Evolutionary conservation across 2,797 vertebrate genomes (phyloP).

Genomic region (Fistularia tabacaria): DNA sequence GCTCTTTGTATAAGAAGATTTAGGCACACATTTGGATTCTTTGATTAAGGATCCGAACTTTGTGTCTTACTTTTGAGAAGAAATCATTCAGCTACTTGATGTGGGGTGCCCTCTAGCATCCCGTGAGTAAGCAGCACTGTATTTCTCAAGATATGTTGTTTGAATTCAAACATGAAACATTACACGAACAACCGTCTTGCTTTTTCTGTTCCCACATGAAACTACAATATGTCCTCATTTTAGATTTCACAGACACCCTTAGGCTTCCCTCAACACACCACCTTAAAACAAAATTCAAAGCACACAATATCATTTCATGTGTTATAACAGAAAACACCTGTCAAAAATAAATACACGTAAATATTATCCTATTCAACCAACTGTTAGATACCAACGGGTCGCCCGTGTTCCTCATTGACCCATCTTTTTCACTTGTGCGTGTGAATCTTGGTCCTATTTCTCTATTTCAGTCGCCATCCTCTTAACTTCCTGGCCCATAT

Average conservation of each 20-base stretch:
- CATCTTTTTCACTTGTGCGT: no score
- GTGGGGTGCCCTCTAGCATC: background rate
- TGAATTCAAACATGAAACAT: no score
- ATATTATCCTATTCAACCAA: background rate
- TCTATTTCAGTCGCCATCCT: no score
- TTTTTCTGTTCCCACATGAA: background rate
- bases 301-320: background rate
- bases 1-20: no score
- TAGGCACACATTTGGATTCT: no score
- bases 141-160: conserved; percentile 4
- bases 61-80: background rate
- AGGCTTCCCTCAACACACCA: conserved; percentile 8
- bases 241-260: conserved; percentile 22
- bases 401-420: no score
- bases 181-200: conserved; percentile 18
- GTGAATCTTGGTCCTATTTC: no score
- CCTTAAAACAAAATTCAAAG: background rate
- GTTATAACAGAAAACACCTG: conserved; percentile 6
- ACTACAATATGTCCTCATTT: conserved; percentile 9
- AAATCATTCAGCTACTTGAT: conserved; percentile 1
- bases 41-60: no score
- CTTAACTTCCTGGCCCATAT: no score
- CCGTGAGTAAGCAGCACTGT: background rate
- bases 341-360: conserved; percentile 6
- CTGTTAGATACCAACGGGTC: conserved; percentile 37